A percentile compares a stretch with the other conserved stretches of the same genome.
Evolutionary conservation across 1,140 invertebrate genomes (phyloP).

Genomic region (Sarcophaga peregrina): DNA sequence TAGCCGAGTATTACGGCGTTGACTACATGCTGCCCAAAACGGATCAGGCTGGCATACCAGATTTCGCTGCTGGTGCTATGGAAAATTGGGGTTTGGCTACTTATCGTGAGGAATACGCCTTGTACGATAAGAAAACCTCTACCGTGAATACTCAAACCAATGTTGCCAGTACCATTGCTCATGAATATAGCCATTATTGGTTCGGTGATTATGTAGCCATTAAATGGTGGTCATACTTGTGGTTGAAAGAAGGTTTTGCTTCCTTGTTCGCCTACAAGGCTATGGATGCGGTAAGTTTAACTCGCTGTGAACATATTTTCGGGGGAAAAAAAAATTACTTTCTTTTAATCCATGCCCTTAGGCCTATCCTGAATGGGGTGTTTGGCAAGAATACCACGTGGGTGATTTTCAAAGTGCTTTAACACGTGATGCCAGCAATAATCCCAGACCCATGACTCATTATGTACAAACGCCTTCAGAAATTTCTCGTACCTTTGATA

Average conservation of each 20-base stretch:
- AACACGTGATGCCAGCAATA: conserved; percentile 72
- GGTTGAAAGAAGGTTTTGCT: conserved; percentile 71
- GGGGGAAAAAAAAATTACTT: background rate
- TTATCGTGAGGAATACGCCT: conserved; percentile 59
- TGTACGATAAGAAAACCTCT: conserved; percentile 56
- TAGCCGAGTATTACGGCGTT: conserved; percentile 56
- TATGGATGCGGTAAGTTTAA: conserved; percentile 37
- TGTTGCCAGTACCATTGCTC: conserved; percentile 71
- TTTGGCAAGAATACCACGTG: conserved; percentile 83
- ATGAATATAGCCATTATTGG: conserved; percentile 76
- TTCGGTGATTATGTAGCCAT: conserved; percentile 76
- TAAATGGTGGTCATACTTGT: conserved; percentile 73
- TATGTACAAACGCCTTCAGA: conserved; percentile 77
- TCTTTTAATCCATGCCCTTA: conserved; percentile 49
- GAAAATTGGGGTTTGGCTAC: conserved; percentile 65
- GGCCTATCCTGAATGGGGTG: conserved; percentile 76
- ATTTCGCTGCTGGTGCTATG: conserved; percentile 64
- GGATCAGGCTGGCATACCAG: conserved; percentile 60
- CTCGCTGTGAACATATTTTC: background rate
- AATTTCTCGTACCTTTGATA: conserved; percentile 82
- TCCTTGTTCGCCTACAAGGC: conserved; percentile 59
- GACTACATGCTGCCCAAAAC: conserved; percentile 57
- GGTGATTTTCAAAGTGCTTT: conserved; percentile 75
- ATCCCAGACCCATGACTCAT: conserved; percentile 78
- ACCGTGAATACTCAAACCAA: conserved; percentile 65